These are phyloP conservation scores for Linnaemya tessellans DNA, from an alignment of 2,888 invertebrate species.

Conservation along the genomic window DNA sequence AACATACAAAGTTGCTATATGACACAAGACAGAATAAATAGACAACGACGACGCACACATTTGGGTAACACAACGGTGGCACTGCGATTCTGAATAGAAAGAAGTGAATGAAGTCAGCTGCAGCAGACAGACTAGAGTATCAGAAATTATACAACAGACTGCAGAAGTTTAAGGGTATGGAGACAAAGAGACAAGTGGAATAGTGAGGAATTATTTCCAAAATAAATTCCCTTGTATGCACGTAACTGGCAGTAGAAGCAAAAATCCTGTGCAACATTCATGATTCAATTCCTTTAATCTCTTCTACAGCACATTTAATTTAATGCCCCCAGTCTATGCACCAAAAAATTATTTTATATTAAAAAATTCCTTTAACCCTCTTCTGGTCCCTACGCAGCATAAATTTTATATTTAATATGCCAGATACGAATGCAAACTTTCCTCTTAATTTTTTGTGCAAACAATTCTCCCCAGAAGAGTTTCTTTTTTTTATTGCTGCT, in stretches of 20 bases:
- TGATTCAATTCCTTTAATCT: conserved; percentile 23
- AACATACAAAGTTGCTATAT: conserved; percentile 62
- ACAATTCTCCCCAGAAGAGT: conserved; percentile 29
- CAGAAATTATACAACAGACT: conserved; percentile 24
- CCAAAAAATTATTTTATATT: conserved; percentile 24
- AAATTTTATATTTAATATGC: conserved; percentile 21
- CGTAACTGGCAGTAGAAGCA: background rate
- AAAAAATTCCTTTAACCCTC: background rate
- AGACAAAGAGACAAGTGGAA: background rate
- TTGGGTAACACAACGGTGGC: conserved; percentile 35
- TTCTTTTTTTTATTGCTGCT: conserved; percentile 1
- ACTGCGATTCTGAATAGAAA: background rate
- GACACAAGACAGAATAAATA: conserved; percentile 49
- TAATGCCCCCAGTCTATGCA: conserved; percentile 4
- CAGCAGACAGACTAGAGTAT: conserved; percentile 37
- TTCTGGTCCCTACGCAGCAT: background rate
- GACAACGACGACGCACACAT: conserved; percentile 43
- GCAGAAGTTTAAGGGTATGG: conserved; percentile 34
- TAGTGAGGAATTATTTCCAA: no score
- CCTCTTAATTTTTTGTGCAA: conserved; percentile 47
- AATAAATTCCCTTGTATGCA: background rate
- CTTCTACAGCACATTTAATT: background rate
- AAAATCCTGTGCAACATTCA: background rate
- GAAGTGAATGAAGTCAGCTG: conserved; percentile 39
- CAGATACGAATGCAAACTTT: conserved; percentile 22